phyloP scores from a whole-genome alignment of 2,888 invertebrate species.

The Didymodactylos carnosus region DNA sequence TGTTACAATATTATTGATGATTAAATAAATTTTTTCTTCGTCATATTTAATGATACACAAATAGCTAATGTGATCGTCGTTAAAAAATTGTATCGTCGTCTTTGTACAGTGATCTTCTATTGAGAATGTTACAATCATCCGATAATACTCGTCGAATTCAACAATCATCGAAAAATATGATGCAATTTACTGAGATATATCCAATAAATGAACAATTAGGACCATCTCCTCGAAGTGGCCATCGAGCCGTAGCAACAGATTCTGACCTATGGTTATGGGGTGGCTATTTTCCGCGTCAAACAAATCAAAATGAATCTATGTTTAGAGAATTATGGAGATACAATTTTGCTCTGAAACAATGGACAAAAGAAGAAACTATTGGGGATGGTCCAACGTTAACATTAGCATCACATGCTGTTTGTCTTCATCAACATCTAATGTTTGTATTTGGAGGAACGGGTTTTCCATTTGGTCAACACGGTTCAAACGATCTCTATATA shows the following conservation, averaged over 20 bases:
- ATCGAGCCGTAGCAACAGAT: slow-evolving; percentile 7
- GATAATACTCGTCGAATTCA: too few relatives aligned
- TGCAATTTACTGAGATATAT: background rate
- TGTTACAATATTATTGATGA: too few relatives aligned
- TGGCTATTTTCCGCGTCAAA: slow-evolving; percentile 6
- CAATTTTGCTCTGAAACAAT: slow-evolving; percentile 5
- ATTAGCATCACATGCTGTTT: slow-evolving; percentile 7
- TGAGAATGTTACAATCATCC: too few relatives aligned
- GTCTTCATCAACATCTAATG: background rate
- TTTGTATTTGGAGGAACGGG: slow-evolving; percentile 13
- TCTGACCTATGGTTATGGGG: slow-evolving; percentile 14
- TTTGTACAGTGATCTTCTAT: too few relatives aligned
- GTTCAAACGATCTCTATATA: slow-evolving; percentile 11
- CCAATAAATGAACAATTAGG: background rate
- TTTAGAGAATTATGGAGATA: slow-evolving; percentile 6
- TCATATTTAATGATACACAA: too few relatives aligned
- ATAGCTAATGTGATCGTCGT: too few relatives aligned
- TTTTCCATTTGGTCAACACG: slow-evolving; percentile 7
- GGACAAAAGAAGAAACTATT: background rate
- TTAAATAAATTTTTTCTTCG: too few relatives aligned
- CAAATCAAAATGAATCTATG: background rate
- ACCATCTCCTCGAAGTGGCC: slow-evolving; percentile 7
- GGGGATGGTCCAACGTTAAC: slow-evolving; percentile 6
- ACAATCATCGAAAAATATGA: background rate
- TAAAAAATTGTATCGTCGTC: too few relatives aligned